Conservation (phyloP, 2,113 vertebrate genomes). For the Cottus gobio region DNA sequence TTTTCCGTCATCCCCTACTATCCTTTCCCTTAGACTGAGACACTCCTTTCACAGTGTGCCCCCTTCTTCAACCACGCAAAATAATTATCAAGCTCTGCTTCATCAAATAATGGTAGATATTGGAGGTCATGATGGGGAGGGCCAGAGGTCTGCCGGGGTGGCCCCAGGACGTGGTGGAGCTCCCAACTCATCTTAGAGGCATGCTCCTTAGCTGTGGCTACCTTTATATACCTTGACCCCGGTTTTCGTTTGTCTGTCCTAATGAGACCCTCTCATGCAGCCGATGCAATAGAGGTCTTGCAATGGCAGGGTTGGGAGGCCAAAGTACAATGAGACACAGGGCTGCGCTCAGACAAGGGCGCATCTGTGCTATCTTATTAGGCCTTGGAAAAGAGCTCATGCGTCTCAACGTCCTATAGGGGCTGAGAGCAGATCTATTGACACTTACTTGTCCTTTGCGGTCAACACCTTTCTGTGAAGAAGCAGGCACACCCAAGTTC, state of each 20-base stretch:
- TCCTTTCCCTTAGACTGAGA: slow-evolving; percentile 91
- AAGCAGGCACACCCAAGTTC: slow-evolving; percentile 69
- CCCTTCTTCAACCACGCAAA: slow-evolving; percentile 94
- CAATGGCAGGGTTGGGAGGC: slow-evolving; percentile 78
- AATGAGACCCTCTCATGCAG: slow-evolving; percentile 90
- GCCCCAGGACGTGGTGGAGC: slow-evolving; percentile 79
- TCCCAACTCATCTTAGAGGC: slow-evolving; percentile 91
- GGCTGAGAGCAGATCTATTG: slow-evolving; percentile 78
- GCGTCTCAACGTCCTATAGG: slow-evolving; percentile 77
- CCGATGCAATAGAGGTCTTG: slow-evolving; percentile 75
- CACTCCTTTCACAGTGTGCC: slow-evolving; percentile 92
- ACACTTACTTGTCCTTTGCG: slow-evolving; percentile 84
- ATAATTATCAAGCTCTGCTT: slow-evolving; percentile 99
- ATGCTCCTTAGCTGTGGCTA: slow-evolving; percentile 92
- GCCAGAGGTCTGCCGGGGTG: slow-evolving; percentile 90
- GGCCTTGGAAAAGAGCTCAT: slow-evolving; percentile 79
- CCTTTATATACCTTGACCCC: slow-evolving; percentile 99
- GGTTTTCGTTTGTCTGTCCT: slow-evolving; percentile 95
- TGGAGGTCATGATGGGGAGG: slow-evolving; percentile 95
- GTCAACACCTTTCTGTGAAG: slow-evolving; percentile 80
- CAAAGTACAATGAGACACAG: slow-evolving; percentile 84
- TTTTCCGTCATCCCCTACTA: slow-evolving; percentile 88
- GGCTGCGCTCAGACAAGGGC: slow-evolving; percentile 79
- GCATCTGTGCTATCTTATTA: slow-evolving; percentile 86
- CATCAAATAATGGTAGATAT: slow-evolving; percentile 96